These are phyloP conservation scores for Dicentrarchus labrax DNA, from an alignment of 2,113 vertebrate genomes.

Conservation along the genomic window DNA sequence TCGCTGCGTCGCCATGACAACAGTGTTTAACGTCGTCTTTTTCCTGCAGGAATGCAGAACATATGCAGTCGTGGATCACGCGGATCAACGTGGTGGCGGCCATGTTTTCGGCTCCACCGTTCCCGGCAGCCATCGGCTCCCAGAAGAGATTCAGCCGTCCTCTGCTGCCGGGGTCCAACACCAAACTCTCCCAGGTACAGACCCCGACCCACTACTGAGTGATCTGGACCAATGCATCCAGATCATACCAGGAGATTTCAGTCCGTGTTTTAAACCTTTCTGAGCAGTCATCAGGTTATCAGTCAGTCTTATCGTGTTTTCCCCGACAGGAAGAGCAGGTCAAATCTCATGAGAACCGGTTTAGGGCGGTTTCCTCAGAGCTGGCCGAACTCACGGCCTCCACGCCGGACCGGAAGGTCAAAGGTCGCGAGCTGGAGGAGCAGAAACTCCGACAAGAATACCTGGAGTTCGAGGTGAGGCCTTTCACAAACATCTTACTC, in stretches of 20 bases:
- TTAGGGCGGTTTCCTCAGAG: constrained; percentile 90
- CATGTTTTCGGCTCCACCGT: constrained; percentile 97
- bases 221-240: too few relatives aligned
- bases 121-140: constrained; percentile 97
- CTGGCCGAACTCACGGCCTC: constrained; percentile 87
- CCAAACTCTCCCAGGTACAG: constrained; percentile 92
- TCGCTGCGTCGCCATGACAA: too few relatives aligned
- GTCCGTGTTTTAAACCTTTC: too few relatives aligned
- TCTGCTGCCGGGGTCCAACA: constrained; percentile 92
- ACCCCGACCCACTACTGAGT: too few relatives aligned
- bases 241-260: too few relatives aligned
- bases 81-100: constrained; percentile 97
- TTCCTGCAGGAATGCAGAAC: constrained; percentile 88
- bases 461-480: constrained; percentile 95
- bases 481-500: not conserved
- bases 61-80: constrained; percentile 99
- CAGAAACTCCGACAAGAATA: constrained; percentile 94
- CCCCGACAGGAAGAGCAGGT: constrained; percentile 92
- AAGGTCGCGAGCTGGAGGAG: constrained; percentile 94
- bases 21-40: too few relatives aligned
- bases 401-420: constrained; percentile 88
- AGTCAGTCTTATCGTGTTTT: not conserved
- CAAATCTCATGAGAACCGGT: constrained; percentile 92
- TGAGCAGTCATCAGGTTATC: too few relatives aligned
- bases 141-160: constrained; percentile 97